Conservation (phyloP, 2,888 invertebrate species). For the Conchocele bisecta region DNA sequence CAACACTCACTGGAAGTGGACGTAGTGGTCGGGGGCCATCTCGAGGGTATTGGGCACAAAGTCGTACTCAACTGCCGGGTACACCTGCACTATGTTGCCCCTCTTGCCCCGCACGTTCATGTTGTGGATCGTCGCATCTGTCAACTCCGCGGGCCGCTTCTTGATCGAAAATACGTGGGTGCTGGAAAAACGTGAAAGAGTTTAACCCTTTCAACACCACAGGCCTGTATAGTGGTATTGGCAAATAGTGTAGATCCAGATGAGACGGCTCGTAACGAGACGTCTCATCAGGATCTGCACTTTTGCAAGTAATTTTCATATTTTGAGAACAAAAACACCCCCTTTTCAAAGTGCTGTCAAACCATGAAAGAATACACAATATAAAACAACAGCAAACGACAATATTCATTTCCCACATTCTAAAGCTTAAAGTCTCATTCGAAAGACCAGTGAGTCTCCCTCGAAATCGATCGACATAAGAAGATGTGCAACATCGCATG, state of each 20-base stretch:
- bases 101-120: slow-evolving; percentile 82
- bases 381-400: too few species aligned
- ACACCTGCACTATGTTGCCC: slow-evolving; percentile 83
- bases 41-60: slow-evolving; percentile 81
- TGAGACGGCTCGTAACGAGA: too few species aligned
- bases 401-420: too few species aligned
- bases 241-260: too few species aligned
- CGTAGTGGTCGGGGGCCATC: slow-evolving; percentile 69
- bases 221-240: too few species aligned
- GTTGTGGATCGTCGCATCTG: slow-evolving; percentile 75
- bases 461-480: too few species aligned
- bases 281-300: not conserved
- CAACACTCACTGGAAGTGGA: slow-evolving; percentile 82
- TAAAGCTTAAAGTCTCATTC: too few species aligned
- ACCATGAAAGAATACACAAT: too few species aligned
- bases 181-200: slow-evolving; percentile 53
- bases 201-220: too few species aligned
- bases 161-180: slow-evolving; percentile 79
- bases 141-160: slow-evolving; percentile 62
- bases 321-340: not conserved
- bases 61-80: slow-evolving; percentile 82
- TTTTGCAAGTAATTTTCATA: not conserved
- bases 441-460: too few species aligned
- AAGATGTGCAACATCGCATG: too few species aligned
- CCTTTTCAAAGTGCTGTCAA: too few species aligned